Evolutionary conservation across 2,888 invertebrate genomes (phyloP), one percentile per base, ranked within the genome.

Genomic region (Silvanus unidentatus): DNA sequence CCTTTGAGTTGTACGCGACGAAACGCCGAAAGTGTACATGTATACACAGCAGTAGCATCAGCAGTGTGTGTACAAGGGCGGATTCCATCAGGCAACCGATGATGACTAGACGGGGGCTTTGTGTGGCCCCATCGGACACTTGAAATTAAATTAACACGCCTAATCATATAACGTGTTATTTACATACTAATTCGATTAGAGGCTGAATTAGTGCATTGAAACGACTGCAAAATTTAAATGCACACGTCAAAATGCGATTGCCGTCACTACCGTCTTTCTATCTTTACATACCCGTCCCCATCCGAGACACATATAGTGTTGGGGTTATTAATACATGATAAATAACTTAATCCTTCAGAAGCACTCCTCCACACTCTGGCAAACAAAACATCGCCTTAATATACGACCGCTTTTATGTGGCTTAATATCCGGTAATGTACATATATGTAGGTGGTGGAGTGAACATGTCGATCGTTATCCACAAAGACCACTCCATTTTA

Each of bases 131-230:
- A 41, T 22, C 27, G 40, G 45, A 42, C 49, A 49, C 40, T 40
- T 41, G 42, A 49, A 51, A 51, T 42, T 49, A 45, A 44, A 49
- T 49, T 49, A 49, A 47, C 47, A 45, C 48, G 47, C 44, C 16
- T 51, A 46, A 51, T 51, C 48, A 45, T 45, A 36, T 51, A 49
- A 52, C 39, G 43, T 30, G 42, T 36, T 47, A 52, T 52, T 52
- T 47, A 47, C 49, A 52, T 52, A 8, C n/a, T 5, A 22, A 22
- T 22, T 22, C 8, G 22, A 22, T 22, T 22, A 22, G 22, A 22
- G 22, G 22, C 22, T n/a, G 8, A 22, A 22, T 22, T 22, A 22
- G 22, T 22, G 22, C 22, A 22, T 22, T 8, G 22, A 8, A 22
- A 22, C 8, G 22, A 22, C 3, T 22, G 22, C 8, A 5, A 22